phyloP scores from a whole-genome alignment of 2,113 vertebrate species.

The Tor tambroides region DNA sequence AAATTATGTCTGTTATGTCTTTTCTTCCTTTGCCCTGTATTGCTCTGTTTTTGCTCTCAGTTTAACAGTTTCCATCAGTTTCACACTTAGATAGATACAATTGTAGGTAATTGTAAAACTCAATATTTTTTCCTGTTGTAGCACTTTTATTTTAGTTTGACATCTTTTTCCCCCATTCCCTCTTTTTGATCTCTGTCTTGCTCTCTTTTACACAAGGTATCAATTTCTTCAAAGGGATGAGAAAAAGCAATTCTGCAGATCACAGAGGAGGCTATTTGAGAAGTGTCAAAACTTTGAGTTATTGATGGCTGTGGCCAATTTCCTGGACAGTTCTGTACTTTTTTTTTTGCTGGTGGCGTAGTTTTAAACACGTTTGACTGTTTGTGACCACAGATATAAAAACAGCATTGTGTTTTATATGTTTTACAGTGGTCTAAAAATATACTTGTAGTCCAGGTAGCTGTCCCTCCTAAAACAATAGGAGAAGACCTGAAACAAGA shows the following conservation, averaged over 20 bases:
- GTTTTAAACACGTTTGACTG: not conserved
- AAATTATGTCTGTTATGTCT: not conserved
- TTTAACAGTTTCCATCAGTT: not conserved
- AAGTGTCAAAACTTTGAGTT: constrained; percentile 35
- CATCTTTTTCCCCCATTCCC: not conserved
- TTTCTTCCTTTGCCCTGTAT: not conserved
- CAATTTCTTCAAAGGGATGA: constrained; percentile 31
- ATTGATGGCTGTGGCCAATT: constrained; percentile 24
- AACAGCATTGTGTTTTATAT: not conserved
- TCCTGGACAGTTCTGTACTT: not conserved
- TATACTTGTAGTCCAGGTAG: not conserved
- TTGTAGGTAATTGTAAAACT: constrained; percentile 30
- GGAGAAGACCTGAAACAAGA: not conserved
- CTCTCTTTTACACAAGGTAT: constrained; percentile 2
- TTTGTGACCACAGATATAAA: not conserved
- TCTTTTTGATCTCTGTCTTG: constrained; percentile 31
- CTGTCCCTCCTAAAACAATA: not conserved
- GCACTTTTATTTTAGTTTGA: constrained; percentile 28
- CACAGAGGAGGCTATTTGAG: constrained; percentile 26
- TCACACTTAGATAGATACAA: not conserved
- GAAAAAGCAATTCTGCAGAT: constrained; percentile 8
- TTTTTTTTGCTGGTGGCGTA: not conserved
- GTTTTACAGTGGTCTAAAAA: not conserved
- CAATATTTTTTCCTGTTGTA: not conserved
- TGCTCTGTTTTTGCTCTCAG: not conserved